A percentile compares a stretch with the other conserved stretches of the same genome.
These are phyloP conservation scores for Poeciliopsis prolifica DNA, from an alignment of 2,113 vertebrate species.

Conservation along the genomic window DNA sequence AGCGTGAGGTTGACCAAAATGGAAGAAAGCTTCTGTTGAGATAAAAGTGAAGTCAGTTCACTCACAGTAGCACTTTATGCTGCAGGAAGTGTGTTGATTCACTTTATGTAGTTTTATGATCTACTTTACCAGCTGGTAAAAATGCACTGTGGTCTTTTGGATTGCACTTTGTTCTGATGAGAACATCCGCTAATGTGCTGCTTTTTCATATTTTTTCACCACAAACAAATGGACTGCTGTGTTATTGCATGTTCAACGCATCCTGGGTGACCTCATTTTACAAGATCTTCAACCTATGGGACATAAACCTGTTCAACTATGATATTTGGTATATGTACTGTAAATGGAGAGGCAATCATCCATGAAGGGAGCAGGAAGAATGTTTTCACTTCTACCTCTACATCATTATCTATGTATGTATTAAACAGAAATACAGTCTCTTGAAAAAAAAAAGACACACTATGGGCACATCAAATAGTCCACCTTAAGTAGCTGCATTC, in stretches of 20 bases:
- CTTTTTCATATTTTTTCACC: constrained; percentile 8
- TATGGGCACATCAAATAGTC: constrained; percentile 52
- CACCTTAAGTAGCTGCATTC: constrained; percentile 68
- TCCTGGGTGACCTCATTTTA: constrained; percentile 50
- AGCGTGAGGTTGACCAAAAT: neutral
- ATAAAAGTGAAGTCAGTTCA: neutral
- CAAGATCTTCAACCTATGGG: constrained; percentile 41
- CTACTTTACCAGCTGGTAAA: neutral
- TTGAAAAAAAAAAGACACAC: constrained; percentile 30
- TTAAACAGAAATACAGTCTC: constrained; percentile 28
- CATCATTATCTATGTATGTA: constrained; percentile 58
- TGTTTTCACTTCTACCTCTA: constrained; percentile 43
- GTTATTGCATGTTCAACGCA: constrained; percentile 48
- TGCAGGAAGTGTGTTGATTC: neutral
- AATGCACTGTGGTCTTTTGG: constrained; percentile 12
- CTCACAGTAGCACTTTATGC: neutral
- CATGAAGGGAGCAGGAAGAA: constrained; percentile 37
- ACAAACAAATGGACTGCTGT: constrained; percentile 39
- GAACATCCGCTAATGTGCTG: constrained; percentile 9
- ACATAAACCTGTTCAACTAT: constrained; percentile 18
- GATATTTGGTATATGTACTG: constrained; percentile 27
- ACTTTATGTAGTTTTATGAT: neutral
- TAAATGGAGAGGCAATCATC: constrained; percentile 43
- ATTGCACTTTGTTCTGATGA: constrained; percentile 5
- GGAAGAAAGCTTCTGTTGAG: neutral